phyloP scores from a whole-genome alignment of 2,888 invertebrate genomes.

The Eustalomyia histrio region DNA sequence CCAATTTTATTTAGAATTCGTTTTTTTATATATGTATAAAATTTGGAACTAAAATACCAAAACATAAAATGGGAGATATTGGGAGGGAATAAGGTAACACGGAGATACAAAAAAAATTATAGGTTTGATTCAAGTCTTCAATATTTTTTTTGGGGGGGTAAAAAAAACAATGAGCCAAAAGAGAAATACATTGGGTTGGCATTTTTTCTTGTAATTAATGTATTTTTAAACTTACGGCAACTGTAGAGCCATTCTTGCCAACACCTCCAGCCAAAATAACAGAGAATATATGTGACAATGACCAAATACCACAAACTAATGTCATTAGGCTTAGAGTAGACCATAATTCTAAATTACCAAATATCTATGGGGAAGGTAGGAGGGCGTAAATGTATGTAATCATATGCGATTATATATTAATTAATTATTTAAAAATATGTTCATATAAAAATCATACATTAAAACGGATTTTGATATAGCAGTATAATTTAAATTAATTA shows the following conservation, averaged over 20 bases:
- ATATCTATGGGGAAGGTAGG: constrained; percentile 79
- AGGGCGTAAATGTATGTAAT: constrained; percentile 59
- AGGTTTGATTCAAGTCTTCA: constrained; percentile 20
- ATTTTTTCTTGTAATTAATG: constrained; percentile 12
- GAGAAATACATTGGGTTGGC: constrained; percentile 40
- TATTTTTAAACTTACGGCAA: constrained; percentile 90
- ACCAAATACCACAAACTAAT: constrained; percentile 85
- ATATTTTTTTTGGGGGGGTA: constrained; percentile 17
- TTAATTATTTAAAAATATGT: constrained; percentile 39
- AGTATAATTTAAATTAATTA: constrained; percentile 23
- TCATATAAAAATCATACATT: constrained; percentile 30
- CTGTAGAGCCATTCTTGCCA: constrained; percentile 99
- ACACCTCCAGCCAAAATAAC: constrained; percentile 95
- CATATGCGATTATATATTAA: constrained; percentile 26
- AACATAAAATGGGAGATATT: constrained; percentile 2
- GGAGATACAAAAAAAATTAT: constrained; percentile 15
- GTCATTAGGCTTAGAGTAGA: constrained; percentile 88
- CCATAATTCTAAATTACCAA: constrained; percentile 85
- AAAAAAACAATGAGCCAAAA: constrained; percentile 63
- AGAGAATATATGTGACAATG: constrained; percentile 86
- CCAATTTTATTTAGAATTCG: neutral
- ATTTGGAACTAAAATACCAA: neutral
- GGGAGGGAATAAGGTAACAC: constrained; percentile 29
- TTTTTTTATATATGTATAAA: neutral
- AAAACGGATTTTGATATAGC: constrained; percentile 37